Conservation (phyloP, 2,113 vertebrate species). For the Rallus limicola region DNA sequence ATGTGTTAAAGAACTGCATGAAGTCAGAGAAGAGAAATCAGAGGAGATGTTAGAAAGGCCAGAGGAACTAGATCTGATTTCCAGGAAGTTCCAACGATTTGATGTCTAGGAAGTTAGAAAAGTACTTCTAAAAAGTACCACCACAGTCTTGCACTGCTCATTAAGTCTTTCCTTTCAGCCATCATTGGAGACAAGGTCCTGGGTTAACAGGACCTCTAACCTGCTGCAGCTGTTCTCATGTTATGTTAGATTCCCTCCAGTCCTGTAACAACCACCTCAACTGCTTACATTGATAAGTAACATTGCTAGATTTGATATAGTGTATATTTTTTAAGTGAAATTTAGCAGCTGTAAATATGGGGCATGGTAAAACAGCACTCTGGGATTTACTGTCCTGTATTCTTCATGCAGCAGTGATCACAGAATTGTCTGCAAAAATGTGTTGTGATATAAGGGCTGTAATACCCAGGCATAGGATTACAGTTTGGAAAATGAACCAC, state of each 20-base stretch:
- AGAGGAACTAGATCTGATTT: neutral
- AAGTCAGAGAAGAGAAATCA: neutral
- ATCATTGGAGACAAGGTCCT: neutral
- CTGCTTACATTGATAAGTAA: neutral
- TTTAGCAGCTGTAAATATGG: neutral
- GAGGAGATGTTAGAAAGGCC: neutral
- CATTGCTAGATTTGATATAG: neutral
- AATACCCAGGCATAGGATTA: neutral
- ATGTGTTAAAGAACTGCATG: neutral
- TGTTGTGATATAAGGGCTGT: neutral
- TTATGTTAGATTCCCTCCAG: neutral
- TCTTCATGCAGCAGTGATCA: neutral
- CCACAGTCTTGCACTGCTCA: neutral
- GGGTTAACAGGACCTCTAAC: neutral
- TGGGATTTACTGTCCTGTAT: neutral
- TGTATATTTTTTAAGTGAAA: neutral
- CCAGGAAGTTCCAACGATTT: neutral
- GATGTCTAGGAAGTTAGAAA: neutral
- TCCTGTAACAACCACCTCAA: neutral
- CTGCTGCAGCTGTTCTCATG: neutral
- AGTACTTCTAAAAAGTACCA: neutral
- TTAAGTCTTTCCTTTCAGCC: neutral
- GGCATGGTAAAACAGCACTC: neutral
- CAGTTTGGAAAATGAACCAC: neutral
- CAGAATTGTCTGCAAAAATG: neutral